These are phyloP conservation scores for Momotus momota DNA, from an alignment of 2,797 vertebrate species.

Conservation along the genomic window DNA sequence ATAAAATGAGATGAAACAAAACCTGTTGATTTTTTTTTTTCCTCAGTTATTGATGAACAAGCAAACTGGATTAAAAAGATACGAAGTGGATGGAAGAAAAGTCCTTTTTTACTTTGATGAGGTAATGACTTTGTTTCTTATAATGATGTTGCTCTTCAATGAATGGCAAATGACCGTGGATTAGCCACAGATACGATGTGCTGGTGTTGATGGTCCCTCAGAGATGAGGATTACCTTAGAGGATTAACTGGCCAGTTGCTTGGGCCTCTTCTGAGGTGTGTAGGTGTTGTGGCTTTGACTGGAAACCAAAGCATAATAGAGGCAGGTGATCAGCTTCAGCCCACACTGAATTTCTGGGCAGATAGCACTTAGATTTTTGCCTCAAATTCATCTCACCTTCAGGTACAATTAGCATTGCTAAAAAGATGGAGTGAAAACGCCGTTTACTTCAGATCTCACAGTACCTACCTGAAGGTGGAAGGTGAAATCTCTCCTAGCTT, in stretches of 20 bases:
- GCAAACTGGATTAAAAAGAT: constrained; percentile 90
- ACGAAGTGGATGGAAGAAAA: constrained; percentile 89
- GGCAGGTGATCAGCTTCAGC: neutral
- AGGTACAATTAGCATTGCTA: rapidly evolving
- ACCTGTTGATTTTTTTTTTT: neutral
- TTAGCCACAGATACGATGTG: neutral
- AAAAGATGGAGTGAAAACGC: neutral
- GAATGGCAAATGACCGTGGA: neutral
- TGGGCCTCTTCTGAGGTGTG: neutral
- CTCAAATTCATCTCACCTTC: neutral
- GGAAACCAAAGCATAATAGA: neutral
- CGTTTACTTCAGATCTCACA: neutral
- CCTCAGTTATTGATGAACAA: constrained; percentile 89
- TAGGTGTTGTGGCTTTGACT: neutral
- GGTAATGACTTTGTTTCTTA: constrained; percentile 74
- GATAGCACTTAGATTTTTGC: neutral
- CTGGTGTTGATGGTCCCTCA: neutral
- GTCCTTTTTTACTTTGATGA: constrained; percentile 95
- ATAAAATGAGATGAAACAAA: neutral
- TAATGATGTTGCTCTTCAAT: neutral
- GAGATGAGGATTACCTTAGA: neutral
- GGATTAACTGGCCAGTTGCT: neutral
- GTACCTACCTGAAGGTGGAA: neutral
- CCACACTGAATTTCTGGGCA: neutral
- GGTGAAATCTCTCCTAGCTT: neutral